Percentiles rank a stretch among this genome's conserved stretches.
Conservation (phyloP, 2,113 vertebrate genomes). For the Asarcornis scutulata region DNA sequence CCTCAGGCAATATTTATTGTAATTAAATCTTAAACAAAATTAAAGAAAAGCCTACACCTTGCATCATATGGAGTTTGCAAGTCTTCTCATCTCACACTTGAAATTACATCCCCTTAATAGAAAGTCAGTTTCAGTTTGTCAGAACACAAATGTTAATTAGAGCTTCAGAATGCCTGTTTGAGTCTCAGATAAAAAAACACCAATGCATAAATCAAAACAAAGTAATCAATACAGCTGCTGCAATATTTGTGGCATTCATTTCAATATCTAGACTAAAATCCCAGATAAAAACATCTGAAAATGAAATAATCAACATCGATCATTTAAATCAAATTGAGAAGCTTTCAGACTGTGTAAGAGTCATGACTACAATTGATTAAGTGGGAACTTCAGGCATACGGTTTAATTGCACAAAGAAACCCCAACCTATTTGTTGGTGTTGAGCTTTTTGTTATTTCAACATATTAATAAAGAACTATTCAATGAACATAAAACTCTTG, state of each 20-base stretch:
- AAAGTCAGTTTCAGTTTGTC: constrained; percentile 60
- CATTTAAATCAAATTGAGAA: constrained; percentile 71
- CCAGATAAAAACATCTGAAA: constrained; percentile 52
- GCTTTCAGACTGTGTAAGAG: constrained; percentile 71
- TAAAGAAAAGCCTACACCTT: background rate
- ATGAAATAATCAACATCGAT: constrained; percentile 66
- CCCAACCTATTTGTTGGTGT: constrained; percentile 26
- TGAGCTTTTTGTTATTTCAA: constrained; percentile 55
- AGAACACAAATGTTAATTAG: constrained; percentile 70
- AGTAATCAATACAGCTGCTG: constrained; percentile 65
- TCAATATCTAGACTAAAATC: constrained; percentile 49
- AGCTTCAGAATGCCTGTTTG: constrained; percentile 54
- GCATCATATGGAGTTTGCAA: background rate
- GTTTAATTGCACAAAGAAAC: constrained; percentile 53
- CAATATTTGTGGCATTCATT: constrained; percentile 47
- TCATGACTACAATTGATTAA: constrained; percentile 56
- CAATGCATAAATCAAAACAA: constrained; percentile 63
- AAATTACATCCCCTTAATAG: constrained; percentile 58
- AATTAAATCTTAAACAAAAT: background rate
- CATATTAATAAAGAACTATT: constrained; percentile 41
- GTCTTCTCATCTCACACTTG: background rate
- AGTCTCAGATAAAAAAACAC: constrained; percentile 41
- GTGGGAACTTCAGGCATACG: constrained; percentile 47
- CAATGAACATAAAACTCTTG: constrained; percentile 3
- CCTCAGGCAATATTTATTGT: background rate